Evolutionary conservation across 2,888 invertebrate genomes (phyloP).

Genomic region (Xanthia icteritia): DNA sequence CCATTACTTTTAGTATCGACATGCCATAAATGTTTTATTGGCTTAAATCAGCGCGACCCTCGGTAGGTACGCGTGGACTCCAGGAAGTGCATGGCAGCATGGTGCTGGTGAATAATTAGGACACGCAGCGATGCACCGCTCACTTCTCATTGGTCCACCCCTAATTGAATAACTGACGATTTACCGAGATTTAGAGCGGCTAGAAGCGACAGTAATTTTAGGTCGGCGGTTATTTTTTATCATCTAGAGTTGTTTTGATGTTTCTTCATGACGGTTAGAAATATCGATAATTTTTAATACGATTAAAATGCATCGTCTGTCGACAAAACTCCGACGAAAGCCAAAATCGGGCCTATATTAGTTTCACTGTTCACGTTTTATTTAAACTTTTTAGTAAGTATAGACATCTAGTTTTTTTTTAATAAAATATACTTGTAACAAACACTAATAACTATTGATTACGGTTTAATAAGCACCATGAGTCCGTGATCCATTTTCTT

Average conservation of each 20-base stretch:
- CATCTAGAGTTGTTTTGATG: not conserved
- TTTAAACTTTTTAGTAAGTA: not conserved
- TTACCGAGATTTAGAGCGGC: slow-evolving; percentile 15
- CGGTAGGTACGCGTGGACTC: slow-evolving; percentile 32
- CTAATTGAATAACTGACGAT: slow-evolving; percentile 71
- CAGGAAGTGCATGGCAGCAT: slow-evolving; percentile 56
- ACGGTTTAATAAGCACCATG: slow-evolving; percentile 1
- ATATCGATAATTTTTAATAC: not conserved
- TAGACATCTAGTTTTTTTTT: too few species aligned
- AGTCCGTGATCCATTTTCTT: slow-evolving; percentile 7
- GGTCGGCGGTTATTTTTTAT: not conserved
- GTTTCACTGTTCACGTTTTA: slow-evolving; percentile 2
- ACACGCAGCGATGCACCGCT: slow-evolving; percentile 64
- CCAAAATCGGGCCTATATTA: not conserved
- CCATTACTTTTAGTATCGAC: slow-evolving; percentile 59
- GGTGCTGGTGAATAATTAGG: slow-evolving; percentile 66
- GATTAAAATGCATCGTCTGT: not conserved
- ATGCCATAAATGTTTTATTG: slow-evolving; percentile 62
- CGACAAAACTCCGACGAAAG: not conserved
- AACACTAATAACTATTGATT: slow-evolving; percentile 8
- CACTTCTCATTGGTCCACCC: slow-evolving; percentile 67
- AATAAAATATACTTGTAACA: not conserved
- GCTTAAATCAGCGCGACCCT: slow-evolving; percentile 61
- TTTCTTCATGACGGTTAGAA: not conserved
- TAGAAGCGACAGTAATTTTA: slow-evolving; percentile 18